Percentiles rank a stretch among this genome's conserved stretches.
These are phyloP conservation scores for Macrotis lagotis DNA, from an alignment of 2,113 vertebrate species.

Conservation along the genomic window DNA sequence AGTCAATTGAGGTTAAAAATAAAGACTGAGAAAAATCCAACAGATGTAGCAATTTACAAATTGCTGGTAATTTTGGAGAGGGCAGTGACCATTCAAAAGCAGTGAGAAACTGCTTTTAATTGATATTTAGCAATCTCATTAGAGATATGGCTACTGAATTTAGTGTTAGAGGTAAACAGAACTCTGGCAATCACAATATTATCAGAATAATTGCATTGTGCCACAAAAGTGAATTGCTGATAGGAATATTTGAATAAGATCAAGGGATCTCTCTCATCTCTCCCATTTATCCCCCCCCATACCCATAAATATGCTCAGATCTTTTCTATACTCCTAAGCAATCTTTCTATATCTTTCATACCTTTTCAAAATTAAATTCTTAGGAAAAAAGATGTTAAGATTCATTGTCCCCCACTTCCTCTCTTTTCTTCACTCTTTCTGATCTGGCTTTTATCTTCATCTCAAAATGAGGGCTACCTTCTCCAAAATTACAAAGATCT, in stretches of 20 bases:
- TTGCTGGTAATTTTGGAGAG: not conserved
- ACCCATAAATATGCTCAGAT: not conserved
- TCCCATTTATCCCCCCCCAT: not conserved
- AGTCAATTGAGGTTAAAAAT: not conserved
- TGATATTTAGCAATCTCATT: not conserved
- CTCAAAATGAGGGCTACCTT: too few species aligned
- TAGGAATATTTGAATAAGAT: not conserved
- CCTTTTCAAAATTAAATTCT: not conserved
- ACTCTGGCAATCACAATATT: not conserved
- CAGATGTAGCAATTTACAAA: not conserved
- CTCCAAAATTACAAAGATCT: too few species aligned
- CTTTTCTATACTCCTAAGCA: not conserved
- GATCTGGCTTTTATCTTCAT: too few species aligned
- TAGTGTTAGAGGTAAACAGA: not conserved
- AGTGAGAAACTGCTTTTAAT: not conserved
- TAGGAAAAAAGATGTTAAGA: not conserved
- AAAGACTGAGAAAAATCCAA: not conserved
- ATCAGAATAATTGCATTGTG: not conserved
- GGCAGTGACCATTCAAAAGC: not conserved
- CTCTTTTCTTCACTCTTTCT: too few species aligned
- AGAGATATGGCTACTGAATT: not conserved
- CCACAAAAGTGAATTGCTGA: not conserved
- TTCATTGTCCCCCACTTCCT: too few species aligned
- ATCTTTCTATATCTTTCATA: not conserved
- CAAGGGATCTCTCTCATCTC: not conserved